phyloP scores from a whole-genome alignment of 2,113 vertebrate species.

The Tamias sibiricus region DNA sequence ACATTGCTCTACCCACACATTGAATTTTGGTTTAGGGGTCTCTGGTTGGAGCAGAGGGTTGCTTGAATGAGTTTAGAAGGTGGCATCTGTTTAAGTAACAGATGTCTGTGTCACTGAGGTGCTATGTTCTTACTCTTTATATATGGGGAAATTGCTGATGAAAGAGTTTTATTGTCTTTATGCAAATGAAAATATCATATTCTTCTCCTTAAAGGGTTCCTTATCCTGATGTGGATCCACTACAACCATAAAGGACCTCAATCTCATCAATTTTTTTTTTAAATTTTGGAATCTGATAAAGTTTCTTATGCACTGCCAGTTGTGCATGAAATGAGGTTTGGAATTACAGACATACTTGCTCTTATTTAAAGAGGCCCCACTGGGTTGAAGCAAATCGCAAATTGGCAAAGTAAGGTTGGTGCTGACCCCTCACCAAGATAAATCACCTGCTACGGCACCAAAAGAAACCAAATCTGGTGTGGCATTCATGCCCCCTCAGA shows the following conservation, averaged over 20 bases:
- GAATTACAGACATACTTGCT: slow-evolving; percentile 78
- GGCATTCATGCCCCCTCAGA: background rate
- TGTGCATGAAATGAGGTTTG: slow-evolving; percentile 88
- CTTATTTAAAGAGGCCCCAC: slow-evolving; percentile 79
- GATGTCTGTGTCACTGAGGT: slow-evolving; percentile 89
- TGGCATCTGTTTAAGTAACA: slow-evolving; percentile 89
- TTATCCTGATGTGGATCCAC: slow-evolving; percentile 84
- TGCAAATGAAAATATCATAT: slow-evolving; percentile 87
- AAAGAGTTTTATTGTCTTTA: slow-evolving; percentile 89
- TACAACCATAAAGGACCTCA: slow-evolving; percentile 85
- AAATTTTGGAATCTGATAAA: slow-evolving; percentile 81
- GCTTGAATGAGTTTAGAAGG: slow-evolving; percentile 84
- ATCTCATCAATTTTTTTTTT: slow-evolving; percentile 79
- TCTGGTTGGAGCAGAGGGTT: slow-evolving; percentile 79
- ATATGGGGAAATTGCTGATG: slow-evolving; percentile 85
- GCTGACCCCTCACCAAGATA: background rate
- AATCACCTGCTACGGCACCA: background rate
- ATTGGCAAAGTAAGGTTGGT: slow-evolving; percentile 64
- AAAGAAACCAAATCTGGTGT: background rate
- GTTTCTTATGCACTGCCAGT: slow-evolving; percentile 85
- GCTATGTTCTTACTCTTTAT: slow-evolving; percentile 89
- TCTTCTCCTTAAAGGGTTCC: slow-evolving; percentile 84
- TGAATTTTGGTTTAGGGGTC: slow-evolving; percentile 83
- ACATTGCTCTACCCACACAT: slow-evolving; percentile 67
- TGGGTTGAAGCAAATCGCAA: slow-evolving; percentile 82